These are phyloP conservation scores for Epistrophe eligans DNA, from an alignment of 2,888 invertebrate genomes.

Conservation along the genomic window DNA sequence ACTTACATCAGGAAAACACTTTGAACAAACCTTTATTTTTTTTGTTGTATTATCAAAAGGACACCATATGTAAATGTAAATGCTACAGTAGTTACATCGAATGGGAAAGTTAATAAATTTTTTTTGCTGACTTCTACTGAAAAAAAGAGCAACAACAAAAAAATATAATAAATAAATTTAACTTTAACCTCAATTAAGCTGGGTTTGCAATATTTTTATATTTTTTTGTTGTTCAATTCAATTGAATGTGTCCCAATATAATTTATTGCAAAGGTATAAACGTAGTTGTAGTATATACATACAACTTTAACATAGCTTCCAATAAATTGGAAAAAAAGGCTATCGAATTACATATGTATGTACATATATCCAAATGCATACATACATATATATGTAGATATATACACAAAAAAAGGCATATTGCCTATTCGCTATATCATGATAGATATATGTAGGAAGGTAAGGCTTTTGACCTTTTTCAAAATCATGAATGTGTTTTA, in stretches of 20 bases:
- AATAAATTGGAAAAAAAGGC: slow-evolving; percentile 52
- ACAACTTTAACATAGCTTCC: neutral
- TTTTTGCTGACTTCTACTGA: slow-evolving; percentile 12
- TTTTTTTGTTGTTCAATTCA: slow-evolving; percentile 38
- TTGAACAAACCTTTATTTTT: neutral
- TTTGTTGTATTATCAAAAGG: neutral
- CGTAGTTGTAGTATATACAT: neutral
- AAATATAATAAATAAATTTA: slow-evolving; percentile 27
- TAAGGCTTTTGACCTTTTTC: slow-evolving; percentile 42
- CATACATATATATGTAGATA: neutral
- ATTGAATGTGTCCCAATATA: slow-evolving; percentile 55
- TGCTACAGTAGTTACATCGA: neutral
- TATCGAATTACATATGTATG: neutral
- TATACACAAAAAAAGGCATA: slow-evolving; percentile 22
- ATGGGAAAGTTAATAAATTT: slow-evolving; percentile 27
- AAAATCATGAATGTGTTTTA: slow-evolving; percentile 35
- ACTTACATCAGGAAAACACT: neutral
- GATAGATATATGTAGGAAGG: neutral
- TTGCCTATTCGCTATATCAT: neutral
- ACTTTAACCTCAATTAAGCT: slow-evolving; percentile 60
- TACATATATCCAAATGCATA: no score
- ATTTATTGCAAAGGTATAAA: slow-evolving; percentile 51
- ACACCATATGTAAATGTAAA: neutral
- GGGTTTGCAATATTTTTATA: slow-evolving; percentile 27
- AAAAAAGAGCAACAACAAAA: neutral